Evolutionary conservation across 2,113 vertebrate genomes (phyloP).

Genomic region (Colossoma macropomum): DNA sequence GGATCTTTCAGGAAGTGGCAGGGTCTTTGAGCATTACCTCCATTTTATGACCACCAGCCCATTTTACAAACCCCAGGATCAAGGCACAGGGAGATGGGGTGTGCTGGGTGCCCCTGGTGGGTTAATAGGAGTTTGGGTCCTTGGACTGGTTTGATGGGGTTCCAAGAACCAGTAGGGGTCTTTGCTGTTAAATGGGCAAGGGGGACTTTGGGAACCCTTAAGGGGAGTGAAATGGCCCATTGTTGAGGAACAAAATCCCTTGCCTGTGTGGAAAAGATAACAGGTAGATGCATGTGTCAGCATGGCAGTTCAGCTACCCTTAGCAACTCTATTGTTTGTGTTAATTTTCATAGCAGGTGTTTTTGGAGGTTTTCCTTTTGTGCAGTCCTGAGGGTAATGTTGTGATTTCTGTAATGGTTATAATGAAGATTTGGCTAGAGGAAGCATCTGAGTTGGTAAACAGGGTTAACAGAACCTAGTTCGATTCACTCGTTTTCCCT

Average conservation of each 20-base stretch:
- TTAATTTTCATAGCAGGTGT: not conserved
- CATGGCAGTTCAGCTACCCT: slow-evolving; percentile 38
- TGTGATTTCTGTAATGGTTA: not conserved
- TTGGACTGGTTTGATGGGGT: slow-evolving; percentile 52
- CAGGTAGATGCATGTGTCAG: slow-evolving; percentile 42
- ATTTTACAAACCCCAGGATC: slow-evolving; percentile 60
- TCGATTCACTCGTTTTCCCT: not conserved
- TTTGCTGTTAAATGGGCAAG: slow-evolving; percentile 41
- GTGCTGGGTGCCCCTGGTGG: slow-evolving; percentile 47
- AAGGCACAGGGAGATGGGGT: slow-evolving; percentile 50
- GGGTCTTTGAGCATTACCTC: slow-evolving; percentile 28
- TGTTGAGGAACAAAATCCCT: slow-evolving; percentile 46
- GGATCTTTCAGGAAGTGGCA: slow-evolving; percentile 33
- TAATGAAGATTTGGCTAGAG: not conserved
- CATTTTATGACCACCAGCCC: slow-evolving; percentile 47
- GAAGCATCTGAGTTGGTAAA: not conserved
- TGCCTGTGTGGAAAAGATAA: slow-evolving; percentile 46
- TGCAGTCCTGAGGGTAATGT: not conserved
- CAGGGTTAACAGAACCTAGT: not conserved
- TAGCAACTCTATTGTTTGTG: slow-evolving; percentile 26
- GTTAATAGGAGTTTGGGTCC: slow-evolving; percentile 54
- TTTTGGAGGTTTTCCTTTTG: not conserved
- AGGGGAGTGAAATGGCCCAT: slow-evolving; percentile 41
- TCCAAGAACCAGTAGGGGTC: slow-evolving; percentile 57
- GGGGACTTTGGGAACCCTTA: slow-evolving; percentile 17